These are phyloP conservation scores for Platycercus adscitus DNA, from an alignment of 2,113 vertebrate genomes.

Conservation along the genomic window DNA sequence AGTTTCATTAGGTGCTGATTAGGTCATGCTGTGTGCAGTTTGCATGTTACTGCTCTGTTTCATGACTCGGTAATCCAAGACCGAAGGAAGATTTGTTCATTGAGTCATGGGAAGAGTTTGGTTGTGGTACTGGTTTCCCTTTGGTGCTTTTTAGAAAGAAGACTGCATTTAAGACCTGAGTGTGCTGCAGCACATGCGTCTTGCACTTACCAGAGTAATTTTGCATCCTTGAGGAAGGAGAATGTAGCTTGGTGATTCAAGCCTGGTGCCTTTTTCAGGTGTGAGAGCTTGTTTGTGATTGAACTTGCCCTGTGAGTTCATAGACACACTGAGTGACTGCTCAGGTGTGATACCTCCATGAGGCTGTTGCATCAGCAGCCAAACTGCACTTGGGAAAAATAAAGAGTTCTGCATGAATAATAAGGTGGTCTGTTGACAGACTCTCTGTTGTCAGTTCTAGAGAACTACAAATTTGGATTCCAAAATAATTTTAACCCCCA, in stretches of 20 bases:
- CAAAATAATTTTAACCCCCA: not conserved
- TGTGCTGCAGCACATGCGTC: not conserved
- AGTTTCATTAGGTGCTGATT: not conserved
- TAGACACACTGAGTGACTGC: not conserved
- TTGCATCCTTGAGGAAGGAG: not conserved
- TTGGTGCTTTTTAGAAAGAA: not conserved
- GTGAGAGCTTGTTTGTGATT: not conserved
- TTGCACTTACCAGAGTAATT: not conserved
- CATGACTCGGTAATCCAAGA: not conserved
- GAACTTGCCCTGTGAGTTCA: not conserved
- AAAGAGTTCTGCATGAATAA: not conserved
- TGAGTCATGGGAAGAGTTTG: not conserved
- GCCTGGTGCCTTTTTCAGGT: not conserved
- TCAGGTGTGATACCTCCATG: not conserved
- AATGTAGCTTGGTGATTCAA: not conserved
- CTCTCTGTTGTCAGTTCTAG: not conserved
- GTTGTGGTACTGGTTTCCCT: not conserved
- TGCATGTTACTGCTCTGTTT: not conserved
- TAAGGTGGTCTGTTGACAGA: not conserved
- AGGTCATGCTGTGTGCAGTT: not conserved
- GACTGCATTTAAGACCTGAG: not conserved
- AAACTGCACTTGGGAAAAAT: not conserved
- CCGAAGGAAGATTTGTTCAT: not conserved
- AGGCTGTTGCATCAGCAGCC: not conserved
- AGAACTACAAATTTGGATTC: not conserved